Conservation (phyloP, 2,888 invertebrate genomes). For the Neocrepidodera transversa region DNA sequence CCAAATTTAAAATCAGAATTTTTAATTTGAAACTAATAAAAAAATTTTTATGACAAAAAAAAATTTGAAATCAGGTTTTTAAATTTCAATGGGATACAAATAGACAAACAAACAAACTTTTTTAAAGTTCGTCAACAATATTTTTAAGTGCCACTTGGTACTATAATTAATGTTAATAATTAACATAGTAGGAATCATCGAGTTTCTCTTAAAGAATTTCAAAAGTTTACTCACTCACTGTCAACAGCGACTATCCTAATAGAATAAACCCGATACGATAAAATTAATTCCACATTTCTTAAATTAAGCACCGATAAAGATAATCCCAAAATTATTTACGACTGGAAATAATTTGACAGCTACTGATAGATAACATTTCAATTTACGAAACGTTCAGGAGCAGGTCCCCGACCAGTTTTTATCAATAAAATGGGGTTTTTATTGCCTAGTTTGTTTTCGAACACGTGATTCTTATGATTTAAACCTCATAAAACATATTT, state of each 20-base stretch:
- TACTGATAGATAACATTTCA: slow-evolving; percentile 34
- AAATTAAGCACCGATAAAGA: slow-evolving; percentile 30
- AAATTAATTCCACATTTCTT: slow-evolving; percentile 21
- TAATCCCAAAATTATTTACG: slow-evolving; percentile 29
- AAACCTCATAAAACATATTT: slow-evolving; percentile 1
- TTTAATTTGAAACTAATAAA: too few relatives aligned
- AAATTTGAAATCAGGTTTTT: too few relatives aligned
- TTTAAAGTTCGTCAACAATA: too few relatives aligned
- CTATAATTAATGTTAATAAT: too few relatives aligned
- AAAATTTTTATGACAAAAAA: too few relatives aligned
- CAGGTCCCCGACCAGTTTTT: slow-evolving; percentile 12
- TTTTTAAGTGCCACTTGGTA: too few relatives aligned
- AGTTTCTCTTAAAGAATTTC: neutral
- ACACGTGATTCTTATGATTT: slow-evolving; percentile 15
- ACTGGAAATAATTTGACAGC: slow-evolving; percentile 32
- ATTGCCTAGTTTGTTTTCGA: slow-evolving; percentile 21
- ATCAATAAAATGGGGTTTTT: slow-evolving; percentile 17
- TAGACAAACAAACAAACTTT: too few relatives aligned
- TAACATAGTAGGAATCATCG: neutral
- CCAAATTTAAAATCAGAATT: too few relatives aligned
- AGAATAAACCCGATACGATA: slow-evolving; percentile 7
- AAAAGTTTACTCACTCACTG: neutral
- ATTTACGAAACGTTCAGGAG: slow-evolving; percentile 16
- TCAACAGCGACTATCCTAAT: neutral
- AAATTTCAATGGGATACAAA: too few relatives aligned